phyloP scores from a whole-genome alignment of 2,888 invertebrate species.

The Cenopis cana region DNA sequence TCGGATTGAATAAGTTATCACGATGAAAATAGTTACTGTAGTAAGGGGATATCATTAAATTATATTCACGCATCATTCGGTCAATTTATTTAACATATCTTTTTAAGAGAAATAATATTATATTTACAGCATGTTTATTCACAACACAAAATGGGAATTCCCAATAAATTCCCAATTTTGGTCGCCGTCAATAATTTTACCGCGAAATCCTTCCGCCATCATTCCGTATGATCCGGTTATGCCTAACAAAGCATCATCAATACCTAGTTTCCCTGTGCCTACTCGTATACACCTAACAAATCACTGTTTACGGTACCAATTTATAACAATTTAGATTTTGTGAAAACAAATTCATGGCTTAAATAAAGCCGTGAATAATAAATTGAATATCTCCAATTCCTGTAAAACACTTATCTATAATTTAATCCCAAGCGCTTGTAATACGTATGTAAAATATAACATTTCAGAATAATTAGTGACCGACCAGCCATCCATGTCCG shows the following conservation, averaged over 20 bases:
- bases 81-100: too few relatives aligned
- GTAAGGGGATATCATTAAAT: too few relatives aligned
- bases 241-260: not conserved
- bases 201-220: not conserved
- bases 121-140: not conserved
- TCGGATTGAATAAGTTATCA: too few relatives aligned
- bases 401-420: not conserved
- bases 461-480: too few relatives aligned
- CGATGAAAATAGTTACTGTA: too few relatives aligned
- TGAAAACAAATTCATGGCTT: too few relatives aligned
- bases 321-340: too few relatives aligned
- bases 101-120: not conserved
- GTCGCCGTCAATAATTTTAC: not conserved
- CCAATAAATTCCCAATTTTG: not conserved
- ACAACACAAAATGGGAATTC: not conserved
- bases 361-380: too few relatives aligned
- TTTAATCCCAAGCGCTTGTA: not conserved
- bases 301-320: too few relatives aligned
- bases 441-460: not conserved
- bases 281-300: too few relatives aligned
- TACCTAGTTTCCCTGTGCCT: not conserved
- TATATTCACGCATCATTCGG: too few relatives aligned
- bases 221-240: not conserved
- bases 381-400: constrained; percentile 8
- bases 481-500: too few relatives aligned